These are phyloP conservation scores for Salmo trutta DNA, from an alignment of 2,797 vertebrate species.

Conservation along the genomic window DNA sequence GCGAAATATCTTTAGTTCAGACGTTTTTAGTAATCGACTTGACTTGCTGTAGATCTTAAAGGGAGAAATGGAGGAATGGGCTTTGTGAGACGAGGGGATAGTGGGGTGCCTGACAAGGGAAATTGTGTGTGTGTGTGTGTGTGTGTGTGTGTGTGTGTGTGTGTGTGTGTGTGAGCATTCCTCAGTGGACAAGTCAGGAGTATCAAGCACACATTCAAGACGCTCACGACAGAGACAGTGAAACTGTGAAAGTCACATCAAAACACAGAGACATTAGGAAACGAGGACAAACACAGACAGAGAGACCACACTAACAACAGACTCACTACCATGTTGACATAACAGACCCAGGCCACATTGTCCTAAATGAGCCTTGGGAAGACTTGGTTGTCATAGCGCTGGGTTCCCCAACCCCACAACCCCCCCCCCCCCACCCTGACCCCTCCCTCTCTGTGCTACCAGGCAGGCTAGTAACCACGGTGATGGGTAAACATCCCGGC, in stretches of 20 bases:
- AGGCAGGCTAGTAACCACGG: conserved; percentile 13
- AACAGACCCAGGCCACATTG: conserved; percentile 7
- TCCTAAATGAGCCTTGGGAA: conserved; percentile 2
- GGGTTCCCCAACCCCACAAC: background rate
- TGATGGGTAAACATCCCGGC: conserved; percentile 8
- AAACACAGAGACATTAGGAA: conserved; percentile 4
- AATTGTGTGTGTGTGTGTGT: too few relatives aligned
- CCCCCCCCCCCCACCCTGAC: too few relatives aligned
- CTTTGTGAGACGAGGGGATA: conserved; percentile 13
- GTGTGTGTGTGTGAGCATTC: background rate
- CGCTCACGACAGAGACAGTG: background rate
- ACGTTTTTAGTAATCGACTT: background rate
- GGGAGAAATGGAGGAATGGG: background rate
- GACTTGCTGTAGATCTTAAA: conserved; percentile 13
- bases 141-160: background rate
- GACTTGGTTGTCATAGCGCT: conserved; percentile 8
- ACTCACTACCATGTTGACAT: conserved; percentile 5
- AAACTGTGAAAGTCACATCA: background rate
- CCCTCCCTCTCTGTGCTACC: background rate
- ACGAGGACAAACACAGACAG: conserved; percentile 15
- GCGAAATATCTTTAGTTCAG: background rate
- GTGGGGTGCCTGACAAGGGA: conserved; percentile 6
- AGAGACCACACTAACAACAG: background rate
- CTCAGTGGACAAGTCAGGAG: background rate
- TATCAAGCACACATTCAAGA: conserved; percentile 15